These are phyloP conservation scores for Chauna torquata DNA, from an alignment of 2,113 vertebrate species.

Conservation along the genomic window DNA sequence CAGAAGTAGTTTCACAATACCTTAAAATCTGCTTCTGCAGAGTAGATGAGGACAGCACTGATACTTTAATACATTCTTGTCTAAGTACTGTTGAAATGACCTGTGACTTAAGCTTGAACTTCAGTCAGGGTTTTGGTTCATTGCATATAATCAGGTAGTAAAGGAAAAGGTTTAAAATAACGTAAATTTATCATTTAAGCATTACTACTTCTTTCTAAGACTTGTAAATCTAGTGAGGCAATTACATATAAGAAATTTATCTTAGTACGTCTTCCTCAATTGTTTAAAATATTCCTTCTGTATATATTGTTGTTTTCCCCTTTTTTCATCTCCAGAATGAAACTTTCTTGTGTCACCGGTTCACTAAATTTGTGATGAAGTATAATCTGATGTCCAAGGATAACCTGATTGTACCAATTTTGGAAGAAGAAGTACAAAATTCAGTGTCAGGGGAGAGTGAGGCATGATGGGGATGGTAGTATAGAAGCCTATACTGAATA, in stretches of 20 bases:
- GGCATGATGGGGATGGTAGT: conserved; percentile 80
- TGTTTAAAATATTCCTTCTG: not conserved
- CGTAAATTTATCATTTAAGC: not conserved
- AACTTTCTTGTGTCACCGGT: conserved; percentile 98
- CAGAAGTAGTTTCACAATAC: not conserved
- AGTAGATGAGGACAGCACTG: not conserved
- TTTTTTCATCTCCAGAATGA: conserved; percentile 84
- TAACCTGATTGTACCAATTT: conserved; percentile 98
- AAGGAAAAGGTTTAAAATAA: not conserved
- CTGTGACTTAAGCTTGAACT: not conserved
- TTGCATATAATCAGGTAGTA: not conserved
- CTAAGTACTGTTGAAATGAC: not conserved
- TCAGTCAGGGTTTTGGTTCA: not conserved
- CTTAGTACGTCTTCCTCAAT: not conserved
- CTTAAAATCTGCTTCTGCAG: not conserved
- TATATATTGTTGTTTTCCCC: not conserved
- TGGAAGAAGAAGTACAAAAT: conserved; percentile 97
- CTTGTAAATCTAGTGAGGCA: not conserved
- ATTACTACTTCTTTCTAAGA: not conserved
- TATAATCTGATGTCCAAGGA: conserved; percentile 99
- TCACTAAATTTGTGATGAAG: conserved; percentile 99
- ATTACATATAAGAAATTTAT: not conserved
- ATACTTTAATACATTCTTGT: not conserved
- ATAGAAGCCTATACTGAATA: conserved; percentile 62
- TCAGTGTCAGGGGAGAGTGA: conserved; percentile 94